A percentile compares a stretch with the other conserved stretches of the same genome.
phyloP scores from a whole-genome alignment of 2,888 invertebrate species.

The Cistogaster globosa region DNA sequence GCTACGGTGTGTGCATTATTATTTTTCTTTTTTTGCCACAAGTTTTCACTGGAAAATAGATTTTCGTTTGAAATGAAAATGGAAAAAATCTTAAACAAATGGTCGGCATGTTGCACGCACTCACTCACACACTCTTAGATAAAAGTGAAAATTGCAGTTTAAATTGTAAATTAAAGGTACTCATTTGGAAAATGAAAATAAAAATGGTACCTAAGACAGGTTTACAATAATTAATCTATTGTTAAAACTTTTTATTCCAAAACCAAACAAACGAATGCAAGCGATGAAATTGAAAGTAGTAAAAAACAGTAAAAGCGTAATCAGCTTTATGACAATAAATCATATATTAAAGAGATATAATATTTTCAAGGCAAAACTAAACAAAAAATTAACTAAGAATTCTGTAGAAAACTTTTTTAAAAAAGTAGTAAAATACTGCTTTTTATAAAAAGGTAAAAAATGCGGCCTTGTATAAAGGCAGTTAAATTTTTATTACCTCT shows the following conservation, averaged over 20 bases:
- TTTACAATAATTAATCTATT: constrained; percentile 50
- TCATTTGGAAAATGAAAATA: constrained; percentile 66
- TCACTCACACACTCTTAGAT: constrained; percentile 6
- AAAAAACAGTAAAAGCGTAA: constrained; percentile 25
- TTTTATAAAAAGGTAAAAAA: no score
- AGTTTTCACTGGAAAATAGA: constrained; percentile 63
- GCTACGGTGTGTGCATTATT: neutral
- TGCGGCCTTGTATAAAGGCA: no score
- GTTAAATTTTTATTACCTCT: no score
- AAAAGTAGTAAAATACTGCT: no score
- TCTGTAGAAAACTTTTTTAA: no score
- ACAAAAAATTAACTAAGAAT: neutral
- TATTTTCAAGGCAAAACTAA: no score
- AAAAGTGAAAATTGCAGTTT: constrained; percentile 69
- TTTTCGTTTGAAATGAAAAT: constrained; percentile 51
- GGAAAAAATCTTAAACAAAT: constrained; percentile 41
- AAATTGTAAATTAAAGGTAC: constrained; percentile 65
- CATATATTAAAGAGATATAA: constrained; percentile 18
- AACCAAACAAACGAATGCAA: constrained; percentile 18
- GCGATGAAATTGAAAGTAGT: constrained; percentile 23
- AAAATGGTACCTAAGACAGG: neutral
- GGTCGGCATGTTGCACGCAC: constrained; percentile 43
- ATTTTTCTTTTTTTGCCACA: constrained; percentile 48
- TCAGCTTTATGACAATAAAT: constrained; percentile 25
- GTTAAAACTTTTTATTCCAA: neutral